Conservation (phyloP, 2,113 vertebrate genomes). For the Eudyptes chrysolophus region DNA sequence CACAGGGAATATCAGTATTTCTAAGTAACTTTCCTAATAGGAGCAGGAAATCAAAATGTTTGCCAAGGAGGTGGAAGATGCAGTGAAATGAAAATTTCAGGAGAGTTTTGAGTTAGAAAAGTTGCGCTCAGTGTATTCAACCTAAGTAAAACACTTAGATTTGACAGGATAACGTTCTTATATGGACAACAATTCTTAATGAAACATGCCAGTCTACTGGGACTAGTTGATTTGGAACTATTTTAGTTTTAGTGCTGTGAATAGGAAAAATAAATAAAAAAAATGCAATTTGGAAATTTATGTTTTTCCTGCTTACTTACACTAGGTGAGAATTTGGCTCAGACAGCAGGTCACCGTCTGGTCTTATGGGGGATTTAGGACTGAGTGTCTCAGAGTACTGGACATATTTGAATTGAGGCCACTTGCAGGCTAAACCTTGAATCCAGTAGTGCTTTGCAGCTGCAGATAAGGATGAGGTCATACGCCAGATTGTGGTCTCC, state of each 20-base stretch:
- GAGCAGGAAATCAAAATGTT: neutral
- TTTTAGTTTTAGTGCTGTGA: neutral
- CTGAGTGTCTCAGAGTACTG: neutral
- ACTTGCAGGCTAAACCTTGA: neutral
- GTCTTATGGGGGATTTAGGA: neutral
- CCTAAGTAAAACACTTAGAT: neutral
- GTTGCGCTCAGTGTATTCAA: neutral
- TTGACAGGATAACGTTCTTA: neutral
- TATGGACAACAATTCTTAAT: neutral
- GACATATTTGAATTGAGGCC: slow-evolving; percentile 30
- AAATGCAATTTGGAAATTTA: neutral
- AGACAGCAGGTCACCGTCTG: slow-evolving; percentile 1
- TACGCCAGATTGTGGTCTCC: slow-evolving; percentile 6
- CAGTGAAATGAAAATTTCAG: neutral
- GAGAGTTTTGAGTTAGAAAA: neutral
- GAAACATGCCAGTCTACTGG: slow-evolving; percentile 9
- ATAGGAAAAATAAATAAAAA: neutral
- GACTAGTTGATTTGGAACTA: neutral
- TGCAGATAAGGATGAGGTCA: slow-evolving; percentile 66
- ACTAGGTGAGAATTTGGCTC: slow-evolving; percentile 42
- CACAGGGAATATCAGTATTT: neutral
- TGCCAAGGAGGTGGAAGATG: neutral
- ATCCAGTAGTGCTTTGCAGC: slow-evolving; percentile 49
- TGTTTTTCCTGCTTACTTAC: slow-evolving; percentile 2
- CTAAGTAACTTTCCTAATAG: neutral